phyloP scores from a whole-genome alignment of 2,888 invertebrate genomes.

The Arctia plantaginis region DNA sequence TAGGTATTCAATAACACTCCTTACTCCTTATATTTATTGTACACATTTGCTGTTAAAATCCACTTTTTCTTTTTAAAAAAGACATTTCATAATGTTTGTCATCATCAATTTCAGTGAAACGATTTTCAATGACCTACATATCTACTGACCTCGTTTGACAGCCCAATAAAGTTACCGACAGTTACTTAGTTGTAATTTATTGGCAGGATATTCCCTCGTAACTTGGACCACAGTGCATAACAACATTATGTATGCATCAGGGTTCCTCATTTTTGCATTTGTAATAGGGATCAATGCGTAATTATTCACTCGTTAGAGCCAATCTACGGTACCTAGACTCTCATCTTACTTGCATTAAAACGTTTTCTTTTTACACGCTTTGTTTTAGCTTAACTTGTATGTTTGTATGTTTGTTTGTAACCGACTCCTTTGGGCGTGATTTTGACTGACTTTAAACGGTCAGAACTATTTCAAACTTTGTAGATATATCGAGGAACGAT shows the following conservation, averaged over 20 bases:
- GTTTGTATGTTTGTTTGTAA: too few species aligned
- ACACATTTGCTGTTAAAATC: background rate
- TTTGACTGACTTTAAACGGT: too few species aligned
- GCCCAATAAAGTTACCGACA: background rate
- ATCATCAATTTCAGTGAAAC: background rate
- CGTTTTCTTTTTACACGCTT: too few species aligned
- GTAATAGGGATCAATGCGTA: slow-evolving; percentile 83
- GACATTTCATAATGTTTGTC: background rate
- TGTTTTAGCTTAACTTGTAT: too few species aligned
- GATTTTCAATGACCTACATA: background rate
- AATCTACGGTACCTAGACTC: slow-evolving; percentile 66
- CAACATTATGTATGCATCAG: slow-evolving; percentile 79
- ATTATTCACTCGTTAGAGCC: slow-evolving; percentile 84
- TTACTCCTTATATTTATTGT: too few species aligned
- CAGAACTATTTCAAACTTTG: too few species aligned
- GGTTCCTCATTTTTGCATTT: slow-evolving; percentile 83
- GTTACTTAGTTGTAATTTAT: background rate
- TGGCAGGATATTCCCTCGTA: slow-evolving; percentile 29
- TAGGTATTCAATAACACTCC: too few species aligned
- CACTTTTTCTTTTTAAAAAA: background rate
- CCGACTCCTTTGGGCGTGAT: too few species aligned
- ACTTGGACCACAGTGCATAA: slow-evolving; percentile 60
- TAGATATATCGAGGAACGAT: too few species aligned
- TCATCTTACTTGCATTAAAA: slow-evolving; percentile 59
- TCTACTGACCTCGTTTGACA: background rate